phyloP scores from a whole-genome alignment of 2,888 invertebrate species.

The Caenorhabditis sp. region DNA sequence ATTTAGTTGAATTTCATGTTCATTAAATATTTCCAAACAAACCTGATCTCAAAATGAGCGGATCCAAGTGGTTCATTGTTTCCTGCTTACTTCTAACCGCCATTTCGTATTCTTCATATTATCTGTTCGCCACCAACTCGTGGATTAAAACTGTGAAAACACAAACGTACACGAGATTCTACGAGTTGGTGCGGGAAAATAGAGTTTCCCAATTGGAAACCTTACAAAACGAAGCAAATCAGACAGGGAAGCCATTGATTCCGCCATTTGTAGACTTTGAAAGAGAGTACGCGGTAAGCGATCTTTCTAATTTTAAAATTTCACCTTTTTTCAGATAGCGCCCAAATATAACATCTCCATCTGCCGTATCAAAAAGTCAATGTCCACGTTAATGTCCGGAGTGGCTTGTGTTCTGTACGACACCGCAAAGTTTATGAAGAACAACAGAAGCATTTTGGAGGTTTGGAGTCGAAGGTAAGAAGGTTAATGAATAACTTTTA shows the following conservation, averaged over 20 bases:
- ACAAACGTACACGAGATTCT: slow-evolving; percentile 25
- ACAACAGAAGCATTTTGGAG: slow-evolving; percentile 58
- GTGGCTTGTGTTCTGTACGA: slow-evolving; percentile 50
- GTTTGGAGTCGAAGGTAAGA: slow-evolving; percentile 41
- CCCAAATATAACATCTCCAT: slow-evolving; percentile 60
- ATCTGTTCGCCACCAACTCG: slow-evolving; percentile 28
- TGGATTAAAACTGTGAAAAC: slow-evolving; percentile 27
- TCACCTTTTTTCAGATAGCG: slow-evolving; percentile 41
- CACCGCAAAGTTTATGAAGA: slow-evolving; percentile 52
- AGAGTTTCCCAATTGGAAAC: slow-evolving; percentile 3
- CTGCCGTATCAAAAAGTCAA: slow-evolving; percentile 68
- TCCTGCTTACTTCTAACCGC: slow-evolving; percentile 22
- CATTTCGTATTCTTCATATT: slow-evolving; percentile 38
- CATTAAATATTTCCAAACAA: too few species aligned
- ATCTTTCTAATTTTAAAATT: neutral
- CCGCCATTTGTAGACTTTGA: slow-evolving; percentile 78
- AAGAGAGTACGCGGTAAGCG: slow-evolving; percentile 45
- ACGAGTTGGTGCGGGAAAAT: slow-evolving; percentile 26
- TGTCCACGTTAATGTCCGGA: slow-evolving; percentile 63
- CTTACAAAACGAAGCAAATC: slow-evolving; percentile 16
- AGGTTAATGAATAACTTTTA: neutral
- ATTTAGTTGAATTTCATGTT: slow-evolving; percentile 23
- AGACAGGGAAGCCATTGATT: slow-evolving; percentile 32
- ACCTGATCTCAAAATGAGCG: too few species aligned
- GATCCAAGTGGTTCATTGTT: slow-evolving; percentile 41